Evolutionary conservation across 2,888 invertebrate genomes (phyloP), one percentile per base, ranked within the genome.

Genomic region (Synergus gifuensis): DNA sequence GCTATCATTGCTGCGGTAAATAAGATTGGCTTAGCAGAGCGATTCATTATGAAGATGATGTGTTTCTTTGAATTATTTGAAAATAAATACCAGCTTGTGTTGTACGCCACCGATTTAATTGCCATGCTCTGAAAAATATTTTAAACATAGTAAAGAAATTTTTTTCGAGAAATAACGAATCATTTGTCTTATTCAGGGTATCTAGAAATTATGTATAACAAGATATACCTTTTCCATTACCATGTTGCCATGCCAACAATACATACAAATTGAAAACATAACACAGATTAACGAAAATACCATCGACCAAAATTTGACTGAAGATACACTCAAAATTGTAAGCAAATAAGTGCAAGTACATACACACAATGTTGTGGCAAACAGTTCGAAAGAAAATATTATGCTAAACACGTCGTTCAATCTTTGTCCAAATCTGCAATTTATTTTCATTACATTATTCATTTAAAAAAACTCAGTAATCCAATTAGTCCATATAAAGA

Each of bases 1-100:
- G 88, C 81, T 60, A 90, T 82, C 22, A 85, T 84, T 28, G 83
- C 83, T 79, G 86, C 87, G 12, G 86, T 87, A 44, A 87, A 85
- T 64, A 81, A 82, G 12, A 90, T 84, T 11, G 87, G 89, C 67
- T 83, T 87, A 9, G 82, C 67, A 4, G 86, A 77, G 14, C 87
- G 79, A 5, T 81, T 60, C 86, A 90, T 89, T 8, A 89, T 80
- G n/a, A 85, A 44, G 2, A 86, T 77, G 16, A 89, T 63, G 81
- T 78, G 82, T 77, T 83, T 87, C 78, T 85, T 84, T 3, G 86
- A 82, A 36, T 49, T 78, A 12, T 8, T 79, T 8, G 83, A 79
- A 14, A 87, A 80, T 18, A 58, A 42, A 2, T 80, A 64, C 90
- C 90, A 90, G 42, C 89, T 78, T 81, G 86, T 87, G 28, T 79